phyloP scores from a whole-genome alignment of 1,140 invertebrate genomes.

The Atopsyche davidsoni region DNA sequence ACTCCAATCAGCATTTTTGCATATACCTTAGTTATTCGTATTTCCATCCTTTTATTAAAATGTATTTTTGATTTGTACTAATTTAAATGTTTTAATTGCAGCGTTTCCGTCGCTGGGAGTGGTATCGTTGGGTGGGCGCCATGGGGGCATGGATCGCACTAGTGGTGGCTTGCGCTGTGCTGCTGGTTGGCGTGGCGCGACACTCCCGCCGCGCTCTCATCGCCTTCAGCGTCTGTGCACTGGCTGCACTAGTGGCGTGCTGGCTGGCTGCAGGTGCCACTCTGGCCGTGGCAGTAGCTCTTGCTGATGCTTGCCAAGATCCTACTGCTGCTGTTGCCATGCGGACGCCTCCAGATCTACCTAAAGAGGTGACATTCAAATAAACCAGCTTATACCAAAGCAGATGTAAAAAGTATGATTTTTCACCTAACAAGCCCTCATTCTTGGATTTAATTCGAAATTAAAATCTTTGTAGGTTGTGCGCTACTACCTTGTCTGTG shows the following conservation, averaged over 20 bases:
- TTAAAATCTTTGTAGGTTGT: constrained; percentile 58
- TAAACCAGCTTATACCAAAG: neutral
- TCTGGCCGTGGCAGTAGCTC: constrained; percentile 71
- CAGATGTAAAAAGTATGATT: too few species aligned
- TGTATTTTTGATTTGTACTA: too few species aligned
- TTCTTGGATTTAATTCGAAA: too few species aligned
- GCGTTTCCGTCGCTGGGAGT: constrained; percentile 53
- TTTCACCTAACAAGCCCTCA: too few species aligned
- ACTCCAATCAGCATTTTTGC: neutral
- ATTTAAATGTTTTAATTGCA: constrained; percentile 31
- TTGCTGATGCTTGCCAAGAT: constrained; percentile 70
- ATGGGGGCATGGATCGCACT: constrained; percentile 71
- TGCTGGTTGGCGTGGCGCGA: constrained; percentile 74
- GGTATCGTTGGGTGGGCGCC: constrained; percentile 69
- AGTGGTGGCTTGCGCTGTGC: constrained; percentile 71
- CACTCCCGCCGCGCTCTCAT: constrained; percentile 79
- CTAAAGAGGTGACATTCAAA: constrained; percentile 48
- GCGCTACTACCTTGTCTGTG: constrained; percentile 78
- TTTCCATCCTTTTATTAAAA: too few species aligned
- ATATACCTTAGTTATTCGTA: too few species aligned
- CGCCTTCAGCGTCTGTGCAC: constrained; percentile 73
- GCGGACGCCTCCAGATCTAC: constrained; percentile 66
- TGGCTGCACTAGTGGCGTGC: constrained; percentile 84
- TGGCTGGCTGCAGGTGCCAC: constrained; percentile 82
- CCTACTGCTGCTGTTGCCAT: constrained; percentile 72